Evolutionary conservation across 1,140 invertebrate species (phyloP).

Genomic region (Sminthurides bifidus): DNA sequence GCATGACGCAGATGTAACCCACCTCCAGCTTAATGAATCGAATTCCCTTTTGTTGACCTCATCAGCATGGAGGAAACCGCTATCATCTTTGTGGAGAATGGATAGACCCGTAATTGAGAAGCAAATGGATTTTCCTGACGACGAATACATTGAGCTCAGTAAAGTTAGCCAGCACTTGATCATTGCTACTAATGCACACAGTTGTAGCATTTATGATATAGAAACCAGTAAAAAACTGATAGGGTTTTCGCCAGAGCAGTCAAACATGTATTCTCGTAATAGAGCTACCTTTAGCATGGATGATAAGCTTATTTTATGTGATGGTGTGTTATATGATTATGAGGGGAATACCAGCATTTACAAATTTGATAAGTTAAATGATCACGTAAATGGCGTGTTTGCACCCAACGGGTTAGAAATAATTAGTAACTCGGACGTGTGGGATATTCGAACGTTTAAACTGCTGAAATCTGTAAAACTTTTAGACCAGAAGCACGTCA

Average conservation of each 20-base stretch:
- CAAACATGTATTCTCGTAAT: constrained; percentile 88
- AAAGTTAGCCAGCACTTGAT: constrained; percentile 65
- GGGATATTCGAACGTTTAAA: constrained; percentile 92
- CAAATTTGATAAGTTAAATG: constrained; percentile 96
- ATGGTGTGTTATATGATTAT: constrained; percentile 94
- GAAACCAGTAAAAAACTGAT: constrained; percentile 61
- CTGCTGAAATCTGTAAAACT: constrained; percentile 83
- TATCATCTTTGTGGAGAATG: constrained; percentile 76
- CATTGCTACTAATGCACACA: constrained; percentile 23
- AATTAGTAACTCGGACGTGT: constrained; percentile 79
- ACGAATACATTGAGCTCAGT: constrained; percentile 84
- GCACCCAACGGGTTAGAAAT: constrained; percentile 94
- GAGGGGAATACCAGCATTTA: constrained; percentile 75
- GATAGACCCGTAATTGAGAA: constrained; percentile 33
- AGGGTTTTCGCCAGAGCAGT: constrained; percentile 62
- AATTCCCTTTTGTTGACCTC: constrained; percentile 74
- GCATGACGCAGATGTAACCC: constrained; percentile 70
- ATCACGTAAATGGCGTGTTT: constrained; percentile 86
- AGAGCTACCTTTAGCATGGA: constrained; percentile 84
- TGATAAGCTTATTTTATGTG: constrained; percentile 85
- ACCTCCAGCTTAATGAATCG: constrained; percentile 58
- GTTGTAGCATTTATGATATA: constrained; percentile 64
- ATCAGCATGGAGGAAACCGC: constrained; percentile 63
- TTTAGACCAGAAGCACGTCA: constrained; percentile 55
- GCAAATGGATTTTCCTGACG: constrained; percentile 51